A percentile compares a stretch with the other conserved stretches of the same genome.
phyloP scores from a whole-genome alignment of 2,888 invertebrate genomes.

The Lasioglossum morio region DNA sequence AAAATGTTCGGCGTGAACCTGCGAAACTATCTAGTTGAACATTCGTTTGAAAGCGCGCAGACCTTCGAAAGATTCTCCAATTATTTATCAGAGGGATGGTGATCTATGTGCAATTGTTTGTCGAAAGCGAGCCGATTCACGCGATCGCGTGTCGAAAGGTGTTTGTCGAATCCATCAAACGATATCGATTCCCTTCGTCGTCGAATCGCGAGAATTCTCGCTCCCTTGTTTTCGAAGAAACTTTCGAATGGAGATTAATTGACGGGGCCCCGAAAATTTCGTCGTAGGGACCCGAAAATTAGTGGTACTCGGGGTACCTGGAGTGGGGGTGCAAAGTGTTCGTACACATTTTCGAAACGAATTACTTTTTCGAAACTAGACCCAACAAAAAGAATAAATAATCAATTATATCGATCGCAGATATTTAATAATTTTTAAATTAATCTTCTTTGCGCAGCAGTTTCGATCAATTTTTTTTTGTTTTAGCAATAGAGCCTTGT shows the following conservation, averaged over 20 bases:
- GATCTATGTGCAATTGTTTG: constrained; percentile 7
- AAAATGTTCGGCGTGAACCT: neutral
- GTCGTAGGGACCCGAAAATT: too few species aligned
- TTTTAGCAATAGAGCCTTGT: too few species aligned
- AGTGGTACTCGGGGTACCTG: too few species aligned
- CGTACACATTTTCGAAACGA: too few species aligned
- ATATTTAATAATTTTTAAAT: too few species aligned
- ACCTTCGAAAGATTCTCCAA: neutral
- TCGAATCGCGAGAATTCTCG: neutral
- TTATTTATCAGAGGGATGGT: neutral
- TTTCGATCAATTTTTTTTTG: too few species aligned
- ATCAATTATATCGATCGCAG: too few species aligned
- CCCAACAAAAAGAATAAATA: too few species aligned
- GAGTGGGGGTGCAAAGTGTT: too few species aligned
- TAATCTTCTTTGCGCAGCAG: too few species aligned
- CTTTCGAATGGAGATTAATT: neutral
- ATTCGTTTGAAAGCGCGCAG: neutral
- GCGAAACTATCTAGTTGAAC: neutral
- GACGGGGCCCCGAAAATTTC: too few species aligned
- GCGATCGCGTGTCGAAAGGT: constrained; percentile 52
- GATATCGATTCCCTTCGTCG: constrained; percentile 8
- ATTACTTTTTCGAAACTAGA: too few species aligned
- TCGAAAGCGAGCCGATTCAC: constrained; percentile 29
- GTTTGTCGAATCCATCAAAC: constrained; percentile 39
- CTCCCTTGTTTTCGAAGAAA: neutral